These are phyloP conservation scores for Rapana venosa DNA, from an alignment of 2,888 invertebrate species.

Conservation along the genomic window DNA sequence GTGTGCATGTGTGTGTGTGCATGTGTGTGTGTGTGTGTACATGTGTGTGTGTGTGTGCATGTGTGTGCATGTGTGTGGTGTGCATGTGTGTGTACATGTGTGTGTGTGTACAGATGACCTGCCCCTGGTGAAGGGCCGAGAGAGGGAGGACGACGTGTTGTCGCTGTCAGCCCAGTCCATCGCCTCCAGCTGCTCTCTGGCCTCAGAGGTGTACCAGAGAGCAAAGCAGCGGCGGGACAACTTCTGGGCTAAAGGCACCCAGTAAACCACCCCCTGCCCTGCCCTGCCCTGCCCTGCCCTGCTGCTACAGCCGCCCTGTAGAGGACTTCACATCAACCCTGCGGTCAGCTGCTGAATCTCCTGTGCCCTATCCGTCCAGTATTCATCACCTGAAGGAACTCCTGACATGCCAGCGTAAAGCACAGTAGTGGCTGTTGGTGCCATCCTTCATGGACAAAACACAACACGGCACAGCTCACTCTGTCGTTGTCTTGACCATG, in stretches of 20 bases:
- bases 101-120: neutral
- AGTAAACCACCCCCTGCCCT: neutral
- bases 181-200: conserved; percentile 75
- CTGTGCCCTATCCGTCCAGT: neutral
- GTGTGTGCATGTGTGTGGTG: too few species aligned
- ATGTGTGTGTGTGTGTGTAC: neutral
- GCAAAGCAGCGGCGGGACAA: conserved; percentile 67
- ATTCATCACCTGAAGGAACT: neutral
- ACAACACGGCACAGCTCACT: too few species aligned
- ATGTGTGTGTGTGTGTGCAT: neutral
- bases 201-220: conserved; percentile 73
- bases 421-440: too few species aligned
- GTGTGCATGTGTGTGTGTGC: neutral
- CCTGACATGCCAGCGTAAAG: too few species aligned
- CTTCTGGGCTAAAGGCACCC: conserved; percentile 66
- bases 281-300: neutral
- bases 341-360: conserved; percentile 5
- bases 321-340: neutral
- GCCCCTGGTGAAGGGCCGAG: conserved; percentile 38
- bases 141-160: conserved; percentile 62
- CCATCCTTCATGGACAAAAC: too few species aligned
- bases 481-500: too few species aligned
- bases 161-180: conserved; percentile 70
- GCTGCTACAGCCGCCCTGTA: neutral
- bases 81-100: neutral